A percentile compares a stretch with the other conserved stretches of the same genome.
Conservation (phyloP, 2,113 vertebrate species). For the Pelecanoides urinatrix region DNA sequence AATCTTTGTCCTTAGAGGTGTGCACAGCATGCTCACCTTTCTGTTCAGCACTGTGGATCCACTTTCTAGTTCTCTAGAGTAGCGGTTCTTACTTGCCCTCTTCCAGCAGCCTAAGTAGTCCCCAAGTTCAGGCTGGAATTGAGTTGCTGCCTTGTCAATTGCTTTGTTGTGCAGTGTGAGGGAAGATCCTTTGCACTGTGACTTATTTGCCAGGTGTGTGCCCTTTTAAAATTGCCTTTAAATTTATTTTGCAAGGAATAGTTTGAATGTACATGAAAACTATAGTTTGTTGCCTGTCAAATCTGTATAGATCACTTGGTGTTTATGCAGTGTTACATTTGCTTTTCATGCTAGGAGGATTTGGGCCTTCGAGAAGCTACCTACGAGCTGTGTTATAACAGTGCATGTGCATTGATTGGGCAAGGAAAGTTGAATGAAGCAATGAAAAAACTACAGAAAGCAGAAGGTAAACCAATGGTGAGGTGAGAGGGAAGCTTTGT, state of each 20-base stretch:
- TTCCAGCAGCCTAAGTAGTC: background rate
- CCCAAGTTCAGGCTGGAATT: background rate
- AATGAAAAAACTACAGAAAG: slow-evolving; percentile 87
- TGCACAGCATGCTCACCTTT: background rate
- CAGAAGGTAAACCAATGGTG: slow-evolving; percentile 82
- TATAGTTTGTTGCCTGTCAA: background rate
- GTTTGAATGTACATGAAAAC: background rate
- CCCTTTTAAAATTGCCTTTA: background rate
- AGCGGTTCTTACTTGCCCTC: background rate
- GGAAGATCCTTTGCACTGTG: background rate
- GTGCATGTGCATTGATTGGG: slow-evolving; percentile 90
- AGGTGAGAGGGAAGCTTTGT: background rate
- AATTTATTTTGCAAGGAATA: background rate
- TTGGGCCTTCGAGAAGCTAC: slow-evolving; percentile 89
- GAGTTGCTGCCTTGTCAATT: background rate
- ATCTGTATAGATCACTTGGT: background rate
- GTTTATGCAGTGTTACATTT: background rate
- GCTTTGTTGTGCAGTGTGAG: background rate
- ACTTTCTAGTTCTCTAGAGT: background rate
- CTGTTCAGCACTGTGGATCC: background rate
- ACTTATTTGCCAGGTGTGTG: background rate
- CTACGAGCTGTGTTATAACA: slow-evolving; percentile 95
- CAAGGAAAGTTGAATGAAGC: slow-evolving; percentile 87
- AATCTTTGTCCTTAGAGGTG: background rate
- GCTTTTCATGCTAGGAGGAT: slow-evolving; percentile 80